phyloP scores from a whole-genome alignment of 2,888 invertebrate species.

The Anodontia alba region DNA sequence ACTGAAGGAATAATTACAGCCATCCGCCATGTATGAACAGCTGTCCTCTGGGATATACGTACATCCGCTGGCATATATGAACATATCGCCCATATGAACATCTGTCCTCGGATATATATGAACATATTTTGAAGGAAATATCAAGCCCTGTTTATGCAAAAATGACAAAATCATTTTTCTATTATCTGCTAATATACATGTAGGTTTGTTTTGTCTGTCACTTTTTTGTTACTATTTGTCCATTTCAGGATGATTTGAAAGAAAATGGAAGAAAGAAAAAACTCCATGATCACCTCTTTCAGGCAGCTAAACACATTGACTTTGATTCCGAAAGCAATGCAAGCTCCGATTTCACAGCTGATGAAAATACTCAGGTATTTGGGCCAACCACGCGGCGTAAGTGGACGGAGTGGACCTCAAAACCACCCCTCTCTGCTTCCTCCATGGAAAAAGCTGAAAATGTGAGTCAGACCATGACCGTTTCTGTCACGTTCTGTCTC shows the following conservation, averaged over 20 bases:
- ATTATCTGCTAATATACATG: no score
- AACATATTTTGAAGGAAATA: no score
- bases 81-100: no score
- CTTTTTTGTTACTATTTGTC: no score
- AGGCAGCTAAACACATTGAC: slow-evolving; percentile 76
- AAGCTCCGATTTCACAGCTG: slow-evolving; percentile 66
- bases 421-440: slow-evolving; percentile 53
- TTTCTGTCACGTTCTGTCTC: slow-evolving; percentile 21
- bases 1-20: no score
- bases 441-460: slow-evolving; percentile 61
- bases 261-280: slow-evolving; percentile 34
- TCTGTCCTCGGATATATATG: no score
- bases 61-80: no score
- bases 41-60: no score
- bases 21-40: no score
- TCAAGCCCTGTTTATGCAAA: no score
- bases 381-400: slow-evolving; percentile 91
- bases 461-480: slow-evolving; percentile 59
- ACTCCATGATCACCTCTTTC: slow-evolving; percentile 35
- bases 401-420: slow-evolving; percentile 89
- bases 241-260: background rate
- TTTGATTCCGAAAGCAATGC: slow-evolving; percentile 79
- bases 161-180: no score
- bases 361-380: slow-evolving; percentile 84
- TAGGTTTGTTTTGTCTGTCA: no score